Evolutionary conservation across 37 sponge, comb jelly and placozoan genomes (phyloP).

Genomic region (Chondrosia reniformis): DNA sequence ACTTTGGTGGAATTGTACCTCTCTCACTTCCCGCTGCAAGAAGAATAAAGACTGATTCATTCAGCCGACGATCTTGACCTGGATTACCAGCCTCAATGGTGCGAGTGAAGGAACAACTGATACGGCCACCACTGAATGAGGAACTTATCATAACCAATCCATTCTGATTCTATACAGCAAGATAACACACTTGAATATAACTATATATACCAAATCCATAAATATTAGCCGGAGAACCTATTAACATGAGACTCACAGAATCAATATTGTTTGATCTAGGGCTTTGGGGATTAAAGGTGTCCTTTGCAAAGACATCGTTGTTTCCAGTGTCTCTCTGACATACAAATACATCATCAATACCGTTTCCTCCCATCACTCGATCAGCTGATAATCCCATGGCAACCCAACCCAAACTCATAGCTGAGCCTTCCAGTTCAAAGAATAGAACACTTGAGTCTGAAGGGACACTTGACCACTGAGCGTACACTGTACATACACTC

Average conservation of each 20-base stretch:
- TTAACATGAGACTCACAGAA: constrained; percentile 17
- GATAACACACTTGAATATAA: not conserved
- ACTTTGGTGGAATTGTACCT: too few species aligned
- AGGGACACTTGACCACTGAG: not conserved
- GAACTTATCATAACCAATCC: not conserved
- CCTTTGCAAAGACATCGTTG: not conserved
- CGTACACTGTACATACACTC: not conserved
- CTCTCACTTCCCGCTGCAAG: not conserved
- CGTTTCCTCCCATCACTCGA: constrained; percentile 15
- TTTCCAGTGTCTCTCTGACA: not conserved
- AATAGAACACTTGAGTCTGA: too few species aligned
- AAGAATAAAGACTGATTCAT: not conserved
- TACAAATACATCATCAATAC: constrained; percentile 12
- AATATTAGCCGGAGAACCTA: not conserved
- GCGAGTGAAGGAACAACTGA: constrained; percentile 8
- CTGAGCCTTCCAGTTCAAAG: not conserved
- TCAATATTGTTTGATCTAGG: not conserved
- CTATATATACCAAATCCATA: not conserved
- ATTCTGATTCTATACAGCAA: not conserved
- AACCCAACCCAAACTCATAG: not conserved
- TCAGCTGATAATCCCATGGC: constrained; percentile 14
- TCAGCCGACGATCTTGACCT: not conserved
- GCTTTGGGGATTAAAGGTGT: not conserved
- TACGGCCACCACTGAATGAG: not conserved
- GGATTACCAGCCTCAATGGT: not conserved